Percentiles rank a stretch among this genome's conserved stretches.
These are phyloP conservation scores for Tineola bisselliella DNA, from an alignment of 2,888 invertebrate genomes.

Conservation along the genomic window DNA sequence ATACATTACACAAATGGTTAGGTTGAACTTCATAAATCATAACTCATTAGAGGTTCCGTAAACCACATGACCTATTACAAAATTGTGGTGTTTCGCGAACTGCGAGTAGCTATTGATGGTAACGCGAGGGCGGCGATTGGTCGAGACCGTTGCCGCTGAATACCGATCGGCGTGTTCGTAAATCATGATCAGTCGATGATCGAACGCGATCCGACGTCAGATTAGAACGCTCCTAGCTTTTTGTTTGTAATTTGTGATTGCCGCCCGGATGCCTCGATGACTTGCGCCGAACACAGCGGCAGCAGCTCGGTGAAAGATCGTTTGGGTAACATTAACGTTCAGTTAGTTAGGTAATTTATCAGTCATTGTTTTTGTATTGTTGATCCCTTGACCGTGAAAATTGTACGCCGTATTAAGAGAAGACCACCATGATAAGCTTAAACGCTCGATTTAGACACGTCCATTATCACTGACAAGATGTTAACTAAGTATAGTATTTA, in stretches of 20 bases:
- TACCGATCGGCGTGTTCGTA: slow-evolving; percentile 56
- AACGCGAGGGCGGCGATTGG: slow-evolving; percentile 14
- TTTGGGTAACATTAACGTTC: slow-evolving; percentile 32
- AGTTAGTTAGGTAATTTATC: slow-evolving; percentile 50
- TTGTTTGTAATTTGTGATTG: slow-evolving; percentile 59
- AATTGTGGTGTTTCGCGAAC: slow-evolving; percentile 17
- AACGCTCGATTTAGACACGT: not conserved
- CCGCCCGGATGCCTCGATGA: slow-evolving; percentile 56
- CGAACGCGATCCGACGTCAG: slow-evolving; percentile 58
- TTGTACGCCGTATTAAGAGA: slow-evolving; percentile 15
- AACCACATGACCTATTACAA: slow-evolving; percentile 39
- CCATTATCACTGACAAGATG: not conserved
- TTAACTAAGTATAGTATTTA: not conserved
- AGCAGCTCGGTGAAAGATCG: slow-evolving; percentile 38
- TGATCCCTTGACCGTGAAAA: slow-evolving; percentile 24
- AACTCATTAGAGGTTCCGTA: slow-evolving; percentile 38
- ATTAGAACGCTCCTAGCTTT: slow-evolving; percentile 58
- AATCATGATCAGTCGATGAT: slow-evolving; percentile 64
- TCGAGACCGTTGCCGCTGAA: slow-evolving; percentile 43
- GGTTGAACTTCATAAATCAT: slow-evolving; percentile 35
- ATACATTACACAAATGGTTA: slow-evolving; percentile 1
- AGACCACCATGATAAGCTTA: not conserved
- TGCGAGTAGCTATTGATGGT: not conserved
- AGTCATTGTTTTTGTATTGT: slow-evolving; percentile 40
- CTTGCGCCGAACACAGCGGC: slow-evolving; percentile 30